Evolutionary conservation across 2,797 vertebrate genomes (phyloP), one percentile per base, ranked within the genome.

Genomic region (Somateria mollissima): DNA sequence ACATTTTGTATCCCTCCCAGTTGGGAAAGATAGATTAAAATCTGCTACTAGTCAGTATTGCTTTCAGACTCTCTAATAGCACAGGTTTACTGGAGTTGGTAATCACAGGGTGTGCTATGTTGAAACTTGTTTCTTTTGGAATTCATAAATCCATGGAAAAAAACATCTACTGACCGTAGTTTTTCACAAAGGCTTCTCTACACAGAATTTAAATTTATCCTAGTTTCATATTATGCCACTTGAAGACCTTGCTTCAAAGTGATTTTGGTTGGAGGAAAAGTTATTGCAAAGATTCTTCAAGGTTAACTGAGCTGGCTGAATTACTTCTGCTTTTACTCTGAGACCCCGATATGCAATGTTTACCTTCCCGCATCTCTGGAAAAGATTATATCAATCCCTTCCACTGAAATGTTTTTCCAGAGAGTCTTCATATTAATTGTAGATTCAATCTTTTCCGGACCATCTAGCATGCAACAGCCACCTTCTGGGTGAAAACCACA

Each of bases 311-410:
- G 60, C 39, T 34, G 76, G 57, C 11, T 25, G 75, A 86, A 92
- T 67, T 77, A 56, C 25, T 61, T 66, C 39, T 75, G 60, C 64
- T 51, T 43, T 70, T 67, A 54, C 18, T 41, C 56, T 11, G 56
- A 84, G 84, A 34, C 71, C 74, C 81, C 1, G 24, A 36, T 16
- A 27, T 0, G 3, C 14, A 14, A 11, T 5, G 5, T 57, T 67
- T 97, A 99, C 98, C 99, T 98, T 95, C 99, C 98, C 0, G 98
- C 98, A 3, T 99, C 98, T 95, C 98, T 97, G 58, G 98, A 99
- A 91, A 98, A 97, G 83, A 97, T 73, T 18, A 98, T 94, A 75
- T 98, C 97, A 37, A 97, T 73, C n/a, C 97, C 98, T 66, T 97
- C 87, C 81, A 92, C 28, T 27, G 90, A 96, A 45, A 98, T 45